Base-by-base conservation (phyloP, 2,888 invertebrate species). In the Zaprionus bogoriensis region DNA sequence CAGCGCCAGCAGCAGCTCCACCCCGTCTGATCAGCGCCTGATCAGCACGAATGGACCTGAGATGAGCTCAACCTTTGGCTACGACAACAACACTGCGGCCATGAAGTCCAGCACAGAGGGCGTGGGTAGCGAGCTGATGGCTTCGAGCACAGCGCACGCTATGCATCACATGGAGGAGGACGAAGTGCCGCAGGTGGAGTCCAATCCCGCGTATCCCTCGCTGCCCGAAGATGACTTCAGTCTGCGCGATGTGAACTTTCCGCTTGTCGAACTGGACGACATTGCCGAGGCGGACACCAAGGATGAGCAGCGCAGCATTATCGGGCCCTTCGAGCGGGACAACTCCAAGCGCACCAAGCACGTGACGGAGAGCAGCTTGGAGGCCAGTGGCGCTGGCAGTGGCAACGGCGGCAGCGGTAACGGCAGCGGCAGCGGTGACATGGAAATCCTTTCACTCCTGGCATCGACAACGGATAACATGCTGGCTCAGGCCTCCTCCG, bases 121-220 rank as follows among this genome's bases (percentile, higher is more conserved):
- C 0, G 7, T 7, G 5, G 42, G 41, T 22, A 74, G 62, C 30
- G 54, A 73, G 64, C 9, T 62, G 25, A 32, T 68, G 4, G 57
- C 68, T 3, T 25, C 69, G 6, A 41, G 48, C n/a, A 32, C 71
- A 1, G 20, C 72, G 27, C 51, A 54, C 12, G 1, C 54, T 17
- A 3, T 52, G 10, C 87, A 81, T 44, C 80, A 81, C 23, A 54
- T 76, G 67, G 88, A 89, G 9, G 89, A 90, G 25, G 89, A 90
- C 4, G 77, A 82, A 4, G 77, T 77, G 23, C 76, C 87, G 20
- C 83, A 84, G 17, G 67, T 79, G 36, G 90, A 90, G 51, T 80
- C 85, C 1, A 92, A 92, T 87, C 92, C 92, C 0, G 92, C 92
- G 2, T 92, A 92, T 87, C 92, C 92, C 1, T 92, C 92, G 1